A percentile compares a stretch with the other conserved stretches of the same genome.
phyloP scores from a whole-genome alignment of 35 echinoderm and acorn worm species.

The Strongylocentrotus purpuratus region DNA sequence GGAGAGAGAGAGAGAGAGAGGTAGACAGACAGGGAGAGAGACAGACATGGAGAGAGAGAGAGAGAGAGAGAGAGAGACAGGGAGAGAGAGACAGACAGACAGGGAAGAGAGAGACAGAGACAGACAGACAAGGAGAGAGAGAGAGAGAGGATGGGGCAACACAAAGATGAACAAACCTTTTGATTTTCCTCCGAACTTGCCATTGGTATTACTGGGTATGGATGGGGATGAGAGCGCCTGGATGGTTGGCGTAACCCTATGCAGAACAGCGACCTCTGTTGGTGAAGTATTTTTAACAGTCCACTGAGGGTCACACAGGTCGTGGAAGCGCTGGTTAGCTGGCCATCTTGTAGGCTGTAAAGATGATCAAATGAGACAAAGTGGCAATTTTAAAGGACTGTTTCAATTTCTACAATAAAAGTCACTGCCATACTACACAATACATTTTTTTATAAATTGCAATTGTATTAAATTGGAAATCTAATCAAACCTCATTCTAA shows the following conservation, averaged over 20 bases:
- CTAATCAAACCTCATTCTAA: too few relatives aligned
- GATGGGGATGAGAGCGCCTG: constrained; percentile 76
- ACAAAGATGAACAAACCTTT: constrained; percentile 39
- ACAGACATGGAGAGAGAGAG: background rate
- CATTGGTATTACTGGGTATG: constrained; percentile 97
- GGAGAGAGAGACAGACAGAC: background rate
- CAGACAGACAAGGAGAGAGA: background rate
- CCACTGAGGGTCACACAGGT: constrained; percentile 64
- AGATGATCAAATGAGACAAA: background rate
- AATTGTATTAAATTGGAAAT: too few relatives aligned
- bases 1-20: background rate
- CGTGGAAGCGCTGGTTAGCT: constrained; percentile 57
- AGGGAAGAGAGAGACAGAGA: background rate
- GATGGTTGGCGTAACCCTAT: constrained; percentile 54
- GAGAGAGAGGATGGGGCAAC: background rate
- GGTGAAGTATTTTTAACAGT: constrained; percentile 82
- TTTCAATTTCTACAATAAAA: background rate
- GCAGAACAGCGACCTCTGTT: constrained; percentile 74
- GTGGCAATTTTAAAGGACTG: background rate
- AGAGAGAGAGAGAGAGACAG: background rate
- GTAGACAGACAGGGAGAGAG: background rate
- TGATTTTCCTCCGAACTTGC: constrained; percentile 83
- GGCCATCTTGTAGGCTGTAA: constrained; percentile 75
- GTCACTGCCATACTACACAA: too few relatives aligned
- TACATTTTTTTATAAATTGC: too few relatives aligned